Conservation (phyloP, 2,888 invertebrate species). For the Sthenelais limicola region DNA sequence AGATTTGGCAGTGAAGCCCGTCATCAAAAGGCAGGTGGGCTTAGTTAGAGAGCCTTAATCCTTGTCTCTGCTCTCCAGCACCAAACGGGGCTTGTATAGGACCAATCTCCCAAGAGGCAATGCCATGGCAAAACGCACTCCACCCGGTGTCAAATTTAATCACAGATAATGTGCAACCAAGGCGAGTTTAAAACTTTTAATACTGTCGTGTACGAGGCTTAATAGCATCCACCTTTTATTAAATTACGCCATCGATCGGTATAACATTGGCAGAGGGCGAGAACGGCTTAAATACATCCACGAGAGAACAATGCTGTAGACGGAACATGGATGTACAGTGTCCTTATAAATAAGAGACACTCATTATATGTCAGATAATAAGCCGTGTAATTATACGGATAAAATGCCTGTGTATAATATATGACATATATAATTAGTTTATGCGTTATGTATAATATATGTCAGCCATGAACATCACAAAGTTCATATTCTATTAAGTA, state of each 20-base stretch:
- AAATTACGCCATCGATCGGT: constrained; percentile 34
- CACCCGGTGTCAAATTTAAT: constrained; percentile 38
- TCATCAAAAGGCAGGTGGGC: constrained; percentile 20
- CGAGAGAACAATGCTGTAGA: too few relatives aligned
- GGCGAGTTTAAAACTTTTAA: constrained; percentile 41
- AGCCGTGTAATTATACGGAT: too few relatives aligned
- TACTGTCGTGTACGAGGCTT: constrained; percentile 25
- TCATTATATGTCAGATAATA: too few relatives aligned
- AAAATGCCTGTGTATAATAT: too few relatives aligned
- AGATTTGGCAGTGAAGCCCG: constrained; percentile 5
- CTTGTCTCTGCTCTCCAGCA: not conserved
- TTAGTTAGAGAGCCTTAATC: constrained; percentile 12
- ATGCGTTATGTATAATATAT: too few relatives aligned
- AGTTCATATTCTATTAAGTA: too few relatives aligned
- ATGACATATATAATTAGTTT: too few relatives aligned
- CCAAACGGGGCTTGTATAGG: constrained; percentile 11
- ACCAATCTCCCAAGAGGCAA: not conserved
- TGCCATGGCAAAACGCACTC: not conserved
- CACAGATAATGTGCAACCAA: constrained; percentile 34
- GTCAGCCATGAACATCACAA: too few relatives aligned
- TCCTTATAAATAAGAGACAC: too few relatives aligned
- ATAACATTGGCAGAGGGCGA: constrained; percentile 14
- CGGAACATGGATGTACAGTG: too few relatives aligned
- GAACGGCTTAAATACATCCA: too few relatives aligned
- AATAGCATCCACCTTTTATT: constrained; percentile 38